These are phyloP conservation scores for Misgurnus mizolepis DNA, from an alignment of 2,113 vertebrate species.

Conservation along the genomic window DNA sequence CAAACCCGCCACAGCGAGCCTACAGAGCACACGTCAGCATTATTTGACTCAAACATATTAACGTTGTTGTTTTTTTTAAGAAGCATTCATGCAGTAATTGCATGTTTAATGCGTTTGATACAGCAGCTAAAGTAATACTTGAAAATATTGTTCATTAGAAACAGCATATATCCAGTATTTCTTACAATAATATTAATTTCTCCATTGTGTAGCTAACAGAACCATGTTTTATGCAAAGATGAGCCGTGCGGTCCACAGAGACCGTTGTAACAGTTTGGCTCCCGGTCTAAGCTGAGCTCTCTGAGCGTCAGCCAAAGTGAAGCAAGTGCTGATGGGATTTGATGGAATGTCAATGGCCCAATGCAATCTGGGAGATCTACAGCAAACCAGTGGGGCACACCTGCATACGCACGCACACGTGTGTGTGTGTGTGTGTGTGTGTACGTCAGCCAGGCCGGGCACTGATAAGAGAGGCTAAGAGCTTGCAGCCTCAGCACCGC, in stretches of 20 bases:
- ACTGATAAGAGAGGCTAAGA: slow-evolving; percentile 34
- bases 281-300: neutral
- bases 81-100: slow-evolving; percentile 23
- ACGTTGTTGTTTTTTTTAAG: neutral
- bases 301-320: slow-evolving; percentile 35
- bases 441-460: slow-evolving; percentile 30
- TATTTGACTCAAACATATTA: neutral
- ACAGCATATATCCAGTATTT: neutral
- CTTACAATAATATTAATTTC: slow-evolving; percentile 4
- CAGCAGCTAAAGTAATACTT: neutral
- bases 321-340: slow-evolving; percentile 51
- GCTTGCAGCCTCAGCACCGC: slow-evolving; percentile 39
- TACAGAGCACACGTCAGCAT: slow-evolving; percentile 4
- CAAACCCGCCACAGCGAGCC: neutral
- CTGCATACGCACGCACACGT: slow-evolving; percentile 4
- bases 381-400: slow-evolving; percentile 6
- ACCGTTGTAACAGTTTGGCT: neutral
- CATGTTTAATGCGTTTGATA: neutral
- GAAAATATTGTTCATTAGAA: neutral
- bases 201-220: neutral
- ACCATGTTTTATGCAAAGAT: neutral
- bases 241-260: neutral
- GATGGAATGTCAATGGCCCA: slow-evolving; percentile 54
- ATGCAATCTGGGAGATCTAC: slow-evolving; percentile 49
- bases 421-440: slow-evolving; percentile 34